phyloP scores from a whole-genome alignment of 2,113 vertebrate genomes.

The Nipponia nippon region DNA sequence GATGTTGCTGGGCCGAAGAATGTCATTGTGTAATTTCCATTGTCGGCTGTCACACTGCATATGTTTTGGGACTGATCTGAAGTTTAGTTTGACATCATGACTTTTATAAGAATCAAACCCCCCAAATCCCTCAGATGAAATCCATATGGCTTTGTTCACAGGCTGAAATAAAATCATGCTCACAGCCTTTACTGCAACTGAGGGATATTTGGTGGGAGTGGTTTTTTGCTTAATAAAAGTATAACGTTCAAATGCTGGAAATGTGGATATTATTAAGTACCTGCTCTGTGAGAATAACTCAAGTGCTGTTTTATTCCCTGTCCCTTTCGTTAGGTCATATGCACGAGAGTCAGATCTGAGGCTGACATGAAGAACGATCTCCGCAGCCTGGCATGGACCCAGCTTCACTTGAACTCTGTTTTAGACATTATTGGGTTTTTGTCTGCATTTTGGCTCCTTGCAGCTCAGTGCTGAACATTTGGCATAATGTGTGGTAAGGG shows the following conservation, averaged over 20 bases:
- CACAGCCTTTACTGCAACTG: constrained; percentile 59
- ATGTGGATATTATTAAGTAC: constrained; percentile 67
- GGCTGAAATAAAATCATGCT: constrained; percentile 61
- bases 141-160: constrained; percentile 70
- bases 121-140: constrained; percentile 63
- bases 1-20: background rate
- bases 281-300: constrained; percentile 60
- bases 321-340: constrained; percentile 30
- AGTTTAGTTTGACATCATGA: constrained; percentile 65
- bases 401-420: constrained; percentile 59
- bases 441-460: constrained; percentile 43
- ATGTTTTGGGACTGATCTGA: constrained; percentile 55
- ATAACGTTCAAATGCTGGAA: constrained; percentile 35
- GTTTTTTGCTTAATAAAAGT: constrained; percentile 57
- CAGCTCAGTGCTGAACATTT: constrained; percentile 45
- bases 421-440: constrained; percentile 60
- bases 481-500: constrained; percentile 65
- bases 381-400: constrained; percentile 39
- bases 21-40: constrained; percentile 43
- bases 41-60: constrained; percentile 56
- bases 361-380: constrained; percentile 50
- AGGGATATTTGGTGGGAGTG: constrained; percentile 63
- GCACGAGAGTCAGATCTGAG: constrained; percentile 49
- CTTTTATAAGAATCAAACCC: constrained; percentile 62
- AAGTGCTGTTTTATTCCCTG: constrained; percentile 45